Conservation (phyloP, 53 echinoderm and acorn worm species). For the Holothuria scabra region DNA sequence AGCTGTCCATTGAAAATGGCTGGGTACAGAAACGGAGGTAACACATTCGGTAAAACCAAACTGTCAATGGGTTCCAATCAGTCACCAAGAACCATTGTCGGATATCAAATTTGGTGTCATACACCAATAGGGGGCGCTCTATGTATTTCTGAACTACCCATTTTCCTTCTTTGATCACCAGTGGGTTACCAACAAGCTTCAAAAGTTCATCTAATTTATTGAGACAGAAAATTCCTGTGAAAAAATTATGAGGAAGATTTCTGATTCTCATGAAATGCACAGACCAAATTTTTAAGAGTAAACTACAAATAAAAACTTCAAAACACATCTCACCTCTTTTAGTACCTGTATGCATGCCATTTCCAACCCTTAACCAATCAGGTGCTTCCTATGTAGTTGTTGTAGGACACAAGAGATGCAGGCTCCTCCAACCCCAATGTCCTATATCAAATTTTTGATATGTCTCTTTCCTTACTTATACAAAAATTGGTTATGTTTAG, state of each 20-base stretch:
- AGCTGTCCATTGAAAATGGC: slow-evolving; percentile 76
- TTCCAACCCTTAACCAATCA: too few species aligned
- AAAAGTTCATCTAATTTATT: slow-evolving; percentile 90
- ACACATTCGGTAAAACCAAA: slow-evolving; percentile 88
- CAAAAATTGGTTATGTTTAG: too few species aligned
- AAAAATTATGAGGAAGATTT: neutral
- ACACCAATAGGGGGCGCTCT: slow-evolving; percentile 97
- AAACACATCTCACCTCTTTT: too few species aligned
- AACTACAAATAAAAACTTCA: too few species aligned
- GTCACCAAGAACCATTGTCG: slow-evolving; percentile 99
- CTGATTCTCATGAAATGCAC: neutral
- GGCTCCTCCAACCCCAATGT: too few species aligned
- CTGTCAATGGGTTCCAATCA: slow-evolving; percentile 96
- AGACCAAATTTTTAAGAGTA: too few species aligned
- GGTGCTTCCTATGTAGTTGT: too few species aligned
- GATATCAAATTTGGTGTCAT: slow-evolving; percentile 97
- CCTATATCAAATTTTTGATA: too few species aligned
- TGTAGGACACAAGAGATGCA: too few species aligned
- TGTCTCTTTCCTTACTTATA: too few species aligned
- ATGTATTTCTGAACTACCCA: slow-evolving; percentile 99
- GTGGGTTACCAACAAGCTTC: slow-evolving; percentile 87
- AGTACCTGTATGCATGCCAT: too few species aligned
- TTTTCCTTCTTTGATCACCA: slow-evolving; percentile 92
- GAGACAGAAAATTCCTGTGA: slow-evolving; percentile 94
- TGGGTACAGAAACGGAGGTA: slow-evolving; percentile 96